Evolutionary conservation across 2,113 vertebrate species (phyloP), one percentile per base, ranked within the genome.

Genomic region (Marmota flaviventris): DNA sequence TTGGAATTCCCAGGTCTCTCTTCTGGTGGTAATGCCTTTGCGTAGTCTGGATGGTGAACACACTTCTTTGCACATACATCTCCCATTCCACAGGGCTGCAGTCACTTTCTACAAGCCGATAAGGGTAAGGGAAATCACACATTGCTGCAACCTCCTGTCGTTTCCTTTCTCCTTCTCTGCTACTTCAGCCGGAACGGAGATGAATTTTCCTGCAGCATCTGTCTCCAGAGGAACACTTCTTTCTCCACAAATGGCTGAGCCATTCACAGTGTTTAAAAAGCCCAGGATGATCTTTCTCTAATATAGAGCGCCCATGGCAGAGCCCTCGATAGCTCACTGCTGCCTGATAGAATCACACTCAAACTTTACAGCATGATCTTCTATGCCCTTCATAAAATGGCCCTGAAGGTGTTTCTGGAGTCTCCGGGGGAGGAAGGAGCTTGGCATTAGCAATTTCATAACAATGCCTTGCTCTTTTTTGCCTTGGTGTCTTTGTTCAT

Each of bases 151-250:
- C 73, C 75, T 91, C 65, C 85, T 0, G 0, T 84, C 0, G 0
- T 79, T 77, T 81, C 89, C 53, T 61, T 94, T 85, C 86, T 94
- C 92, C 77, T 85, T 70, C 77, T 88, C 70, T 79, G 93, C 90
- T 65, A 76, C 73, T 51, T 95, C 39, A 45, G 39, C 86, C 86
- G 92, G 37, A 91, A 89, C 1, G 0, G 76, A 92, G 90, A 89
- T 73, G 79, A 63, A 85, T 89, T 95, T 97, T 82, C 76, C 90
- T 42, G 61, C 63, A 87, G 70, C 29, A 9, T 82, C n/a, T 6
- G 63, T 76, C 85, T 87, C 94, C 61, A 14, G 81, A 89, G 93
- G 72, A 90, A 79, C 14, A 37, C 37, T n/a, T 51, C 51, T 77
- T 51, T 95, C 29, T 85, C n/a, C 8, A 63, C 34, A 53, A n/a